Evolutionary conservation across 2,113 vertebrate genomes (phyloP).

Genomic region (Centropus bengalensis): DNA sequence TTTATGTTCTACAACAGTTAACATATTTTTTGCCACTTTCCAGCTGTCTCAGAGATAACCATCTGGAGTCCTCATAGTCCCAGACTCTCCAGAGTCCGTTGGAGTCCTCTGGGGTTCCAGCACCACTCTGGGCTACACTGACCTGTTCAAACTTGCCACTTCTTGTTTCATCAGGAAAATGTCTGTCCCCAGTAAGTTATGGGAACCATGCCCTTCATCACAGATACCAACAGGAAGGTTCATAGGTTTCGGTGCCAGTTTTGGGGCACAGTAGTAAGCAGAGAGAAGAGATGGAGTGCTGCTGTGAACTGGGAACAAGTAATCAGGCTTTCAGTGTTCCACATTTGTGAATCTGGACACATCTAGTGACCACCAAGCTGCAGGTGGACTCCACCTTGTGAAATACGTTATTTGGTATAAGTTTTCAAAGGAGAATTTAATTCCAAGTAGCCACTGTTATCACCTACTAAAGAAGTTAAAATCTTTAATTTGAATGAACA

Average conservation of each 20-base stretch:
- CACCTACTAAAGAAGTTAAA: neutral
- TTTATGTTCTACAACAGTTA: neutral
- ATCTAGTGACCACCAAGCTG: neutral
- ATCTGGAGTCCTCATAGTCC: neutral
- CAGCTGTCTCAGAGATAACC: neutral
- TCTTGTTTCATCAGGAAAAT: neutral
- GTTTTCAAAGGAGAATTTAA: neutral
- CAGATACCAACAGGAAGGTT: neutral
- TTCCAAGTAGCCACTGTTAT: neutral
- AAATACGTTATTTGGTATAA: neutral
- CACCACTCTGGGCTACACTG: neutral
- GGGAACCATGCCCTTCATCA: neutral
- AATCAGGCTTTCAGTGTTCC: neutral
- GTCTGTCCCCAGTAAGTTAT: accelerated
- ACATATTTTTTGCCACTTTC: neutral
- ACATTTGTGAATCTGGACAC: neutral
- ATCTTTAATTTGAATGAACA: neutral
- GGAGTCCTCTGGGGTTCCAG: too few relatives aligned
- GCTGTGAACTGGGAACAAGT: neutral
- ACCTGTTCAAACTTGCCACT: neutral
- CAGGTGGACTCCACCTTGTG: neutral
- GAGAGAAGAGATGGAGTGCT: neutral
- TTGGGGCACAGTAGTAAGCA: accelerated
- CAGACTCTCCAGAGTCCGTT: too few relatives aligned
- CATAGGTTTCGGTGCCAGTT: neutral